Evolutionary conservation across 2,113 vertebrate genomes (phyloP), one percentile per base, ranked within the genome.

Genomic region (Chaetodon trifascialis): DNA sequence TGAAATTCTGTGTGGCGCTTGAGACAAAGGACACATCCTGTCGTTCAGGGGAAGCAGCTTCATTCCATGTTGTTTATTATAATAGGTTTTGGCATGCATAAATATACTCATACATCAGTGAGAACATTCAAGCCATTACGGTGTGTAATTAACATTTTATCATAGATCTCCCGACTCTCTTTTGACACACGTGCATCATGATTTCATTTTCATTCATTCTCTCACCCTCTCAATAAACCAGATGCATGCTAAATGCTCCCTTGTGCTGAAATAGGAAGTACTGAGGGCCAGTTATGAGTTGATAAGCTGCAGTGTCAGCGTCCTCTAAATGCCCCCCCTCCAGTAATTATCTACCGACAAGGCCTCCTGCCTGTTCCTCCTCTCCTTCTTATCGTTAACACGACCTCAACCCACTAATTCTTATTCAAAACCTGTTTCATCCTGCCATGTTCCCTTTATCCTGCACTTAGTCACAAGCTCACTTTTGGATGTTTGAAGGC

Each of bases 241-340:
- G 51, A 73, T 69, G 69, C 58, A 85, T 62, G 62, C 69, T 85
- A 80, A 91, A 85, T 76, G 60, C 67, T 79, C 80, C 73, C 75
- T 59, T 49, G 56, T 84, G 85, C 25, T 83, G 12, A 79, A 85
- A 76, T 63, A 76, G 80, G 62, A 81, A 85, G 67, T 76, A 44
- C 55, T 65, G 47, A 76, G 52, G 73, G 49, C 67, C 71, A 70
- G 76, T 86, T 82, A 81, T 54, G 62, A 64, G 47, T 55, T 80
- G 36, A 89, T 86, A 63, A 86, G 58, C 63, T 84, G 87, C 70
- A 42, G 78, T 63, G 80, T 91, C 83, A 86, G 81, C 74, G 40
- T 90, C 77, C 83, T 90, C 82, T 85, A 87, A 92, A 82, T 59
- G 81, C 83, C 47, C 75, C 68, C 91, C 62, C n/a, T 83, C 76